Conservation (phyloP, 1,140 invertebrate species). For the Scylla paramamosain region DNA sequence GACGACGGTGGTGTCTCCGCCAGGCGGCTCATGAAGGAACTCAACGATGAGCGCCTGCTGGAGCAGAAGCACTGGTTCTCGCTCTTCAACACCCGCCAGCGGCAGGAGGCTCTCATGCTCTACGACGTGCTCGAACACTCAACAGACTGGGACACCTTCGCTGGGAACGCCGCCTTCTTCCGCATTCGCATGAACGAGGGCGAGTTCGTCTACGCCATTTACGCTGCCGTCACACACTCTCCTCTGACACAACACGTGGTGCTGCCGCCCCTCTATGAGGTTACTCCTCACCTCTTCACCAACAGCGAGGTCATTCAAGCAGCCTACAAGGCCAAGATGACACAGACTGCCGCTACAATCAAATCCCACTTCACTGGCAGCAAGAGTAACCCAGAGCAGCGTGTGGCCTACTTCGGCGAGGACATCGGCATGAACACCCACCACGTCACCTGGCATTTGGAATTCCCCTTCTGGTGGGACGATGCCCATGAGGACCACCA, state of each 20-base stretch:
- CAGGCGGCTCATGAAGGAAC: slow-evolving; percentile 29
- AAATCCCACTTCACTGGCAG: slow-evolving; percentile 37
- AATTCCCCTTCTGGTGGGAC: slow-evolving; percentile 67
- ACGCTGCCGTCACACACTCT: slow-evolving; percentile 50
- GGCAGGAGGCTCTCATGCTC: slow-evolving; percentile 60
- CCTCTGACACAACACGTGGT: slow-evolving; percentile 21
- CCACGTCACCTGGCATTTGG: slow-evolving; percentile 62
- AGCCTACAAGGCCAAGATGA: slow-evolving; percentile 57
- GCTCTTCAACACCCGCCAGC: slow-evolving; percentile 60
- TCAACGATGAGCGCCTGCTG: slow-evolving; percentile 35
- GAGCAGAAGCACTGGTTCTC: slow-evolving; percentile 70
- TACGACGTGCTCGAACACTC: slow-evolving; percentile 43
- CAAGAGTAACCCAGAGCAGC: slow-evolving; percentile 56
- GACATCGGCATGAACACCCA: slow-evolving; percentile 65
- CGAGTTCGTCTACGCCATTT: slow-evolving; percentile 65
- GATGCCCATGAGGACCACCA: slow-evolving; percentile 28
- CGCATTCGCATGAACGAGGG: slow-evolving; percentile 58
- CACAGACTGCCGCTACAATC: slow-evolving; percentile 25
- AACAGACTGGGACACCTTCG: slow-evolving; percentile 24
- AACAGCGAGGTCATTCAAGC: slow-evolving; percentile 66
- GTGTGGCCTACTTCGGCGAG: slow-evolving; percentile 64
- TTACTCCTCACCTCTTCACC: slow-evolving; percentile 64
- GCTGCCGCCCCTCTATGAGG: slow-evolving; percentile 66
- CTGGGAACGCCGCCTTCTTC: slow-evolving; percentile 65
- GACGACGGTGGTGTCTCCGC: slow-evolving; percentile 32